Evolutionary conservation across 2,888 invertebrate genomes (phyloP).

Genomic region (Plusia festucae): DNA sequence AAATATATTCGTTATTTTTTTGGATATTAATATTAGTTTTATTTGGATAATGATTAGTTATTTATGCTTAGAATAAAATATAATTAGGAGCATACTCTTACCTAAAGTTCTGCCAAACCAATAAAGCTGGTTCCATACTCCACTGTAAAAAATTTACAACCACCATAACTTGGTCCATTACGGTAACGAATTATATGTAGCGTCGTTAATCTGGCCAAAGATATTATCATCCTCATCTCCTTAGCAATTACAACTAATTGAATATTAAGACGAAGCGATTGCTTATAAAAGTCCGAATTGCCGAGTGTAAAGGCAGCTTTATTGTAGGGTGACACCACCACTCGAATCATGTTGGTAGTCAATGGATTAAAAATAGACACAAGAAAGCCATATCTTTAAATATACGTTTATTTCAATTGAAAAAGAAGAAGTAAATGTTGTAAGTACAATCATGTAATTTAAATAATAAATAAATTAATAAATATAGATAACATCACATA

Average conservation of each 20-base stretch:
- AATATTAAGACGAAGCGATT: constrained; percentile 82
- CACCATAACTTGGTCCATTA: constrained; percentile 82
- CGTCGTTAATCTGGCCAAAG: constrained; percentile 71
- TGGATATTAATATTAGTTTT: not conserved
- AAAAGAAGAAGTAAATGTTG: too few relatives aligned
- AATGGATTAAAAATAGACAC: constrained; percentile 54
- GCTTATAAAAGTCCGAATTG: constrained; percentile 79
- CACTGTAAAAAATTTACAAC: constrained; percentile 76
- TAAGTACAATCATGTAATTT: too few relatives aligned
- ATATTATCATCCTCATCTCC: constrained; percentile 79
- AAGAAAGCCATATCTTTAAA: too few relatives aligned
- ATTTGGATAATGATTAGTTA: not conserved
- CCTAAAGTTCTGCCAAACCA: constrained; percentile 17
- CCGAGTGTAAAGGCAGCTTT: constrained; percentile 60
- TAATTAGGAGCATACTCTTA: not conserved
- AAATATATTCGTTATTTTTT: too few relatives aligned
- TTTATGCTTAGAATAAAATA: not conserved
- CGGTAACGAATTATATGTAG: constrained; percentile 84
- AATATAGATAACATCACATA: too few relatives aligned
- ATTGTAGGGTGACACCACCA: constrained; percentile 14
- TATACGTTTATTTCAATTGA: too few relatives aligned
- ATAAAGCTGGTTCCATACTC: constrained; percentile 62
- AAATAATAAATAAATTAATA: too few relatives aligned
- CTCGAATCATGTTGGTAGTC: constrained; percentile 41
- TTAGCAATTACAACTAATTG: constrained; percentile 82